Base-by-base conservation (phyloP, 2,113 vertebrate species). In the Paraplagusia blochii region DNA sequence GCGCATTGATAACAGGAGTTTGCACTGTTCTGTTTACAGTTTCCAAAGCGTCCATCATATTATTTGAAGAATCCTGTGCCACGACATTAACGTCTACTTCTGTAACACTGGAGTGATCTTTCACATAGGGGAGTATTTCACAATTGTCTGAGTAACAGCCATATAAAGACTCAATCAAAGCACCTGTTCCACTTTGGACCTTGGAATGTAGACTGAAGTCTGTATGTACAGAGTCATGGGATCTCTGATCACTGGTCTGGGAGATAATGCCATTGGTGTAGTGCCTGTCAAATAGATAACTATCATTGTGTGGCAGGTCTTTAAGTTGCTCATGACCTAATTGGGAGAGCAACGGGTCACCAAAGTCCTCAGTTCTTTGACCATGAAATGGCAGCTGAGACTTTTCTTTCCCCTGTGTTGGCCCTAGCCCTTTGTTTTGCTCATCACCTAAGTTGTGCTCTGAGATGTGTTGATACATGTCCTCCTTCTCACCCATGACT, bases 301-400 rank as follows among this genome's bases (percentile, higher is more conserved):
- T 70, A 39, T 66, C 47, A 10, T 56, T 59, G 38, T 72, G 72
- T 34, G 72, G 59, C 38, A 77, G 73, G 13, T 50, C 74, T 79
- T 83, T 84, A 16, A 83, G 57, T 16, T 85, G 66, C 55, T 88
- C 83, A 9, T 87, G 67, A 44, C 89, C 85, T 60, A 88, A 76
- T 42, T 79, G 76, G 22, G 80, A 84, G 38, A 89, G 85, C 58
- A 91, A 63, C 44, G 69, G 81, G 50, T 88, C 86, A 46, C 89
- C 89, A 22, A 85, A 74, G 53, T 85, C 81, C 72, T 47, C 77
- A 86, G 52, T 70, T 85, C 55, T 85, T 81, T 38, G 66, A 57
- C 74, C 69, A 29, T 71, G 54, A 15, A 58, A 53, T 33, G 72
- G 52, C n/a, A 53, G 22, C 8, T 53, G 13, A 13, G 69, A 67